Conservation (phyloP, 2,113 vertebrate species). For the Isurus oxyrinchus region DNA sequence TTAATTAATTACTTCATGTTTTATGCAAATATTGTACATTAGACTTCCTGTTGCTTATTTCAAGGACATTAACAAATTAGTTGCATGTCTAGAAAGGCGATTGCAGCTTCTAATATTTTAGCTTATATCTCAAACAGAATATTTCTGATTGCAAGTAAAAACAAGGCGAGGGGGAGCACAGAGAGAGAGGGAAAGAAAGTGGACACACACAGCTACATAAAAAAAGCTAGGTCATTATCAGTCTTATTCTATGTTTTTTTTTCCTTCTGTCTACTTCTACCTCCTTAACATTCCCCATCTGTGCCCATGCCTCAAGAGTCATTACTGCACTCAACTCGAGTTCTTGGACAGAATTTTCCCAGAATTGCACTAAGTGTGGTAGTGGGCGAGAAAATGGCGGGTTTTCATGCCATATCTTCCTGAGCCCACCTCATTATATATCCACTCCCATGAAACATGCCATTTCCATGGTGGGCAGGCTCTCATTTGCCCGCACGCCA, state of each 20-base stretch:
- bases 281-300: too few relatives aligned
- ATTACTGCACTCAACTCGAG: too few relatives aligned
- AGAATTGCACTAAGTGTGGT: too few relatives aligned
- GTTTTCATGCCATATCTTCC: too few relatives aligned
- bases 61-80: neutral
- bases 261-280: too few relatives aligned
- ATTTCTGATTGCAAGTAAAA: neutral
- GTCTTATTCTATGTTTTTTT: neutral
- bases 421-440: too few relatives aligned
- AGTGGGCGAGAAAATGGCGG: too few relatives aligned
- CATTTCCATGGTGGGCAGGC: too few relatives aligned
- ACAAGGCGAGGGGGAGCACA: neutral
- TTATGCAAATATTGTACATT: neutral
- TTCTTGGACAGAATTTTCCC: too few relatives aligned
- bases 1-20: neutral
- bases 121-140: neutral
- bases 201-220: neutral
- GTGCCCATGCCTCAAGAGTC: too few relatives aligned
- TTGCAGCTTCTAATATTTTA: neutral
- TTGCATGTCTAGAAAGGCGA: neutral
- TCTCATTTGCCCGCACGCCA: too few relatives aligned
- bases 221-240: neutral
- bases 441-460: too few relatives aligned
- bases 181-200: neutral
- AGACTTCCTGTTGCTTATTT: neutral